These are phyloP conservation scores for Tragelaphus scriptus DNA, from an alignment of 2,113 vertebrate genomes.

Conservation along the genomic window DNA sequence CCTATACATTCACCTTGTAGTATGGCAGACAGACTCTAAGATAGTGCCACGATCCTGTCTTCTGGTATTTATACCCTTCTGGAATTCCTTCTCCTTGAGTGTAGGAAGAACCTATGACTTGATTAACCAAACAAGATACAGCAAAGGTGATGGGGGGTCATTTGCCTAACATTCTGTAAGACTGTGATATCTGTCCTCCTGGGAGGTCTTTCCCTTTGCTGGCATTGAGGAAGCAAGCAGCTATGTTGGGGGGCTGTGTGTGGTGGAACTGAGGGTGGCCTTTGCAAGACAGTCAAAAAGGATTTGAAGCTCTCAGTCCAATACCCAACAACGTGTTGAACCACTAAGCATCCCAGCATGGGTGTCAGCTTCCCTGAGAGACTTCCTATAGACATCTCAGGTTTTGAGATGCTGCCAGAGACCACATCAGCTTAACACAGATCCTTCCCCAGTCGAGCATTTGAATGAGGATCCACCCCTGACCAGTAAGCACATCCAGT, in stretches of 20 bases:
- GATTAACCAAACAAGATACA: background rate
- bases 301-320: background rate
- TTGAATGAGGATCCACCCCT: background rate
- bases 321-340: background rate
- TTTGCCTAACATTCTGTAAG: background rate
- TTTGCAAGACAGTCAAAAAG: background rate
- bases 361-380: background rate
- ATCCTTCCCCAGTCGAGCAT: background rate
- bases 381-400: background rate
- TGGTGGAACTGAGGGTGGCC: background rate
- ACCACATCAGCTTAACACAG: background rate
- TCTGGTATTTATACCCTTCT: background rate
- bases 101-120: background rate
- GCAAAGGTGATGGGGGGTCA: background rate
- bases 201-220: background rate
- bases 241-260: background rate
- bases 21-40: accelerated
- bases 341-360: background rate
- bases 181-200: background rate
- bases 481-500: background rate
- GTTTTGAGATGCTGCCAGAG: background rate
- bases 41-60: background rate
- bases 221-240: background rate
- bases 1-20: background rate
- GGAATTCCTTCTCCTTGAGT: background rate